Evolutionary conservation across 2,797 vertebrate genomes (phyloP).

Genomic region (Parauchenoglanis ngamensis): DNA sequence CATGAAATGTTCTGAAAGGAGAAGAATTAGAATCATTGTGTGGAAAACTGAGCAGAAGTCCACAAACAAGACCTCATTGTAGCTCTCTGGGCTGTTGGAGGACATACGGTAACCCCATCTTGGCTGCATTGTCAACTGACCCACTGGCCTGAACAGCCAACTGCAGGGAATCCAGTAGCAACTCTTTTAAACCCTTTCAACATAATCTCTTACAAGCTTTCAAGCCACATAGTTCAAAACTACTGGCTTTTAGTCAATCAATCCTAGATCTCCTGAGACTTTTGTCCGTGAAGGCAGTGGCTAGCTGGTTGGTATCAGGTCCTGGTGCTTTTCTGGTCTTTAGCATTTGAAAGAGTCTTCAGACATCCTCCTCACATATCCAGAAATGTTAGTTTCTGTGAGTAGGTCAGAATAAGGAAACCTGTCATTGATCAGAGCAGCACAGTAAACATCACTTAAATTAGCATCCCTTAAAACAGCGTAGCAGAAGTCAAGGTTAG

Average conservation of each 20-base stretch:
- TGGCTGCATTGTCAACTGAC: background rate
- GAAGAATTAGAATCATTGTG: background rate
- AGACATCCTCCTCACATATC: background rate
- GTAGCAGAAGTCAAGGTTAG: background rate
- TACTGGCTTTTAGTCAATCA: background rate
- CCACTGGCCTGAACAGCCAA: background rate
- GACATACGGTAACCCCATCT: background rate
- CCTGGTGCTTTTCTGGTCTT: background rate
- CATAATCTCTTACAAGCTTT: background rate
- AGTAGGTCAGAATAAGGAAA: background rate
- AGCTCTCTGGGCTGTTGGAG: background rate
- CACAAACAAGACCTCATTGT: too few species aligned
- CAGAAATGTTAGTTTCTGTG: background rate
- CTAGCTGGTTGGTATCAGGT: background rate
- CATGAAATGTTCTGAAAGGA: background rate
- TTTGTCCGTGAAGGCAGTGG: background rate
- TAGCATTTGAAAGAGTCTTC: background rate
- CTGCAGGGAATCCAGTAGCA: background rate
- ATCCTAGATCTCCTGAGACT: slow-evolving; percentile 7
- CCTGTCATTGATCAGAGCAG: background rate
- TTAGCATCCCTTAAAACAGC: background rate
- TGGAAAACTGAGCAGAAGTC: background rate
- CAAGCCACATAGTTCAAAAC: background rate
- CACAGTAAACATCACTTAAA: background rate
- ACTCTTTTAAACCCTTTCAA: background rate